Conservation (phyloP, 2,888 invertebrate species). For the Dynastes hyllus region DNA sequence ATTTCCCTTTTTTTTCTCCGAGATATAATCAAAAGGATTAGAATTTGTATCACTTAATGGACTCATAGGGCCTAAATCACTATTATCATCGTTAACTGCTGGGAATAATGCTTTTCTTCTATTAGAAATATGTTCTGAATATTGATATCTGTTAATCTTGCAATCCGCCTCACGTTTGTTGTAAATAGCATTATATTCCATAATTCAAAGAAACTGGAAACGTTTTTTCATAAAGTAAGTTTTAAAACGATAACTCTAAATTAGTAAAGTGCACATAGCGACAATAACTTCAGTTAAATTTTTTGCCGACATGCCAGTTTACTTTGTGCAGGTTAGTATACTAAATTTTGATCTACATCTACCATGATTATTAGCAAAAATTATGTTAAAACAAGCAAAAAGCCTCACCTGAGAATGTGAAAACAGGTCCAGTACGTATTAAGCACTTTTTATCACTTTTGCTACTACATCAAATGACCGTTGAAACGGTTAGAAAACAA, state of each 20-base stretch:
- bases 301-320: conserved; percentile 26
- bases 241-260: neutral
- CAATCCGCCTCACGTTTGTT: conserved; percentile 11
- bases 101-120: conserved; percentile 77
- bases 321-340: neutral
- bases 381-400: neutral
- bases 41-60: conserved; percentile 70
- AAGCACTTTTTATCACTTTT: conserved; percentile 20
- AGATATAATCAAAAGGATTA: conserved; percentile 52
- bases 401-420: conserved; percentile 2
- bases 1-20: conserved; percentile 2
- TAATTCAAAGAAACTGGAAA: conserved; percentile 31
- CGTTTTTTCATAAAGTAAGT: conserved; percentile 1
- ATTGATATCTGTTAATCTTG: conserved; percentile 55
- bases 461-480: conserved; percentile 36
- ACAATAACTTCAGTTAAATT: neutral
- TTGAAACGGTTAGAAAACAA: conserved; percentile 53
- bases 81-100: conserved; percentile 66
- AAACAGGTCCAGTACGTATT: neutral
- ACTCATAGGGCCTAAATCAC: conserved; percentile 76
- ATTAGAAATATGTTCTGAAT: conserved; percentile 77
- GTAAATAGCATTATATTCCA: conserved; percentile 17
- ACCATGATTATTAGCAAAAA: neutral
- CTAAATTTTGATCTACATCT: neutral
- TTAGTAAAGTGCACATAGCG: neutral